A percentile compares a stretch with the other conserved stretches of the same genome.
These are phyloP conservation scores for Smittia sp. DNA, from an alignment of 2,888 invertebrate genomes.

Conservation along the genomic window DNA sequence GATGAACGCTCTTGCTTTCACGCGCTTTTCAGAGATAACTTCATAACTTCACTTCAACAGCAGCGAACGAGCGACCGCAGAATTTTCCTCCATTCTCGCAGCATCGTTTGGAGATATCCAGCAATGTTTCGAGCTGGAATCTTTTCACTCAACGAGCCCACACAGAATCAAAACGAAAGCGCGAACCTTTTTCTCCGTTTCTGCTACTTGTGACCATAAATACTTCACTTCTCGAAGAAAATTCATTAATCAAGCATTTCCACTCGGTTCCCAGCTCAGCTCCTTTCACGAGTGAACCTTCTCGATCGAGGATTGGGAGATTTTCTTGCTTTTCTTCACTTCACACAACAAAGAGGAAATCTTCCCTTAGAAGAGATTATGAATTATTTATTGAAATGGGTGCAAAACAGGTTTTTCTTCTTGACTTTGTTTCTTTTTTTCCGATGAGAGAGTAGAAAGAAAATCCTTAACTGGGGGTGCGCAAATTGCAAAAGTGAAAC, in stretches of 20 bases:
- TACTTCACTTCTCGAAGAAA: constrained; percentile 22
- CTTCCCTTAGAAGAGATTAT: not conserved
- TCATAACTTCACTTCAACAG: too few relatives aligned
- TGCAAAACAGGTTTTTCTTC: constrained; percentile 24
- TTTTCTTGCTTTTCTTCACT: not conserved
- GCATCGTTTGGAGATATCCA: not conserved
- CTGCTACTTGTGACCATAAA: constrained; percentile 31
- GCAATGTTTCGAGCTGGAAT: too few relatives aligned
- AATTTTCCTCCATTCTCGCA: not conserved
- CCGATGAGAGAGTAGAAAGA: not conserved
- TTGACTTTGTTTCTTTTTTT: not conserved
- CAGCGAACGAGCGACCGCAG: too few relatives aligned
- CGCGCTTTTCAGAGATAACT: too few relatives aligned
- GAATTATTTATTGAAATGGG: constrained; percentile 27
- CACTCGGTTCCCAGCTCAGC: not conserved
- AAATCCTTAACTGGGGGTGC: constrained; percentile 2
- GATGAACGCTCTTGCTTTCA: too few relatives aligned
- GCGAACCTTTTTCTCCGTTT: not conserved
- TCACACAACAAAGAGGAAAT: constrained; percentile 9
- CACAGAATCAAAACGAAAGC: not conserved
- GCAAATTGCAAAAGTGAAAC: constrained; percentile 7
- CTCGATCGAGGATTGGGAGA: not conserved
- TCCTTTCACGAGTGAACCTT: not conserved
- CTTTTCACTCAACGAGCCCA: not conserved
- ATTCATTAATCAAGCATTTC: constrained; percentile 32